These are phyloP conservation scores for Pseudococcus longispinus DNA, from an alignment of 2,888 invertebrate genomes.

Conservation along the genomic window DNA sequence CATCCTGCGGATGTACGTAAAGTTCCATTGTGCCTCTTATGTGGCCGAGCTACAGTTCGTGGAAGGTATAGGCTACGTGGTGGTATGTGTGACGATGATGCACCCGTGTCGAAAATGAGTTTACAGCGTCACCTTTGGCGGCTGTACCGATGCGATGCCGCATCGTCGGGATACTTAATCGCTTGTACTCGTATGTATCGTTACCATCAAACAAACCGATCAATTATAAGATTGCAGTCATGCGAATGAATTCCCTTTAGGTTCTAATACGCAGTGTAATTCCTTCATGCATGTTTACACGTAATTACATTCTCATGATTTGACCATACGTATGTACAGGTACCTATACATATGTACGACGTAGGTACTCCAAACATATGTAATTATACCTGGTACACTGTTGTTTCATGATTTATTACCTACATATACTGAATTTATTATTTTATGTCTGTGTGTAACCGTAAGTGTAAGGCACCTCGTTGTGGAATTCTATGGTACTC, in stretches of 20 bases:
- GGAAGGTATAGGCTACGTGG: neutral
- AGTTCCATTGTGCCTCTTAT: neutral
- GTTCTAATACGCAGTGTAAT: neutral
- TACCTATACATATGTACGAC: neutral
- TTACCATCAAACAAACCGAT: conserved; percentile 29
- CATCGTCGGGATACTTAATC: neutral
- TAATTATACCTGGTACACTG: neutral
- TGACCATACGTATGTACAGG: neutral
- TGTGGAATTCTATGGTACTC: neutral
- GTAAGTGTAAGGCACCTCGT: neutral
- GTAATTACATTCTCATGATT: neutral
- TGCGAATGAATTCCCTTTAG: conserved; percentile 6
- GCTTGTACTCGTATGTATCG: neutral
- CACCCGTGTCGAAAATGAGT: neutral
- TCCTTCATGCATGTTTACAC: neutral
- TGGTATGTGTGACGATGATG: neutral
- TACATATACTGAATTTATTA: neutral
- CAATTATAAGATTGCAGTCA: conserved; percentile 21
- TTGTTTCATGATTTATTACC: neutral
- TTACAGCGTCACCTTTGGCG: neutral
- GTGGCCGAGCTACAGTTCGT: neutral
- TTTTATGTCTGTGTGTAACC: neutral
- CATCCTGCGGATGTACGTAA: conserved; percentile 8
- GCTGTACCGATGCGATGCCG: neutral
- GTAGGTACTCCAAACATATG: neutral